Percentiles rank a stretch among this genome's conserved stretches.
phyloP scores from a whole-genome alignment of 2,797 vertebrate species.

The Lycodopsis pacificus region DNA sequence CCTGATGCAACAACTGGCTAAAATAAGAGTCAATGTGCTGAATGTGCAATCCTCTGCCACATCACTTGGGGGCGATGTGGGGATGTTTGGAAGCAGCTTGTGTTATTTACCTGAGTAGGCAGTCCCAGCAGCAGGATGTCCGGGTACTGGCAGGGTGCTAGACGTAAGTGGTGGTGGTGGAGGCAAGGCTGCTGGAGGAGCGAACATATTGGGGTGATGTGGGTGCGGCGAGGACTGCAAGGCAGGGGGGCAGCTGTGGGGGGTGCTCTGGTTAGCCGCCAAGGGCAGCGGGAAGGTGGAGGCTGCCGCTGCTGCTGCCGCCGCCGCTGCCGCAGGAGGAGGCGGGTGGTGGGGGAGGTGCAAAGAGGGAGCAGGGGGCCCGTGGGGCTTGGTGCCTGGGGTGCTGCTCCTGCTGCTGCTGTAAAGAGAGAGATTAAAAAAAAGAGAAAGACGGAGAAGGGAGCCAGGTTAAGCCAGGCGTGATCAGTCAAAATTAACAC shows the following conservation, averaged over 20 bases:
- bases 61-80: conserved; percentile 41
- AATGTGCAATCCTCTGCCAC: conserved; percentile 14
- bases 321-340: conserved; percentile 70
- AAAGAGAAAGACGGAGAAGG: conserved; percentile 25
- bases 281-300: conserved; percentile 90
- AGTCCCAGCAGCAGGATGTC: conserved; percentile 93
- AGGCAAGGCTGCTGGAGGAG: conserved; percentile 96
- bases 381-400: conserved; percentile 92
- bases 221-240: conserved; percentile 91
- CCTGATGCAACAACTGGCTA: conserved; percentile 13
- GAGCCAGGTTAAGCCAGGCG: conserved; percentile 56
- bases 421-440: conserved; percentile 53
- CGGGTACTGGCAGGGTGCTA: conserved; percentile 92
- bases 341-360: conserved; percentile 89
- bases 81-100: not conserved
- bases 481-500: conserved; percentile 72
- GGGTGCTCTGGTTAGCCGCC: conserved; percentile 87
- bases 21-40: conserved; percentile 8
- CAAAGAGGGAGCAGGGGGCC: conserved; percentile 83
- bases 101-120: conserved; percentile 90
- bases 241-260: conserved; percentile 91
- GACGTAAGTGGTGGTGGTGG: conserved; percentile 96
- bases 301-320: conserved; percentile 77
- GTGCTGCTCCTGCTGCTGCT: conserved; percentile 97
- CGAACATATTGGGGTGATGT: conserved; percentile 98